These are phyloP conservation scores for Gerosis bhagava DNA, from an alignment of 2,888 invertebrate genomes.

Conservation along the genomic window DNA sequence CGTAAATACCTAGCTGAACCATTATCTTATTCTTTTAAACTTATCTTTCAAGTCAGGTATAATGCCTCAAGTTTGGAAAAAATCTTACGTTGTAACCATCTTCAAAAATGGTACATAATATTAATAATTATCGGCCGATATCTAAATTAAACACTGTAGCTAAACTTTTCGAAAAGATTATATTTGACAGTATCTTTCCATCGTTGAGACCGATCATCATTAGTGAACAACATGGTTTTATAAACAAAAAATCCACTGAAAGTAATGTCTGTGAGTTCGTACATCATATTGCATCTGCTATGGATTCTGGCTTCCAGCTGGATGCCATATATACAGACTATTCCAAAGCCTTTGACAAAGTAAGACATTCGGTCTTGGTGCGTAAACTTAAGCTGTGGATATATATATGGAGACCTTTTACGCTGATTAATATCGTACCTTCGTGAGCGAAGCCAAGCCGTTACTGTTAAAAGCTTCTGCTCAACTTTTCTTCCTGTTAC, in stretches of 20 bases:
- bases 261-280: slow-evolving; percentile 27
- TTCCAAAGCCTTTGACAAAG: slow-evolving; percentile 31
- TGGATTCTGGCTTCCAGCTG: slow-evolving; percentile 29
- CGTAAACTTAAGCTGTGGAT: slow-evolving; percentile 1
- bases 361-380: slow-evolving; percentile 15
- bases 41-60: too few species aligned
- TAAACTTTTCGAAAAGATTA: too few species aligned
- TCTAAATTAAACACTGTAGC: too few species aligned
- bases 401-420: slow-evolving; percentile 6
- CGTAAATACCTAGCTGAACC: too few species aligned
- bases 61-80: too few species aligned
- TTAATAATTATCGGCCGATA: too few species aligned
- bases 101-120: too few species aligned
- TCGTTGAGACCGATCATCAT: neutral
- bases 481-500: slow-evolving; percentile 6
- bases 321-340: slow-evolving; percentile 30
- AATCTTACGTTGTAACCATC: too few species aligned
- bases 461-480: slow-evolving; percentile 1
- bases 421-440: slow-evolving; percentile 7
- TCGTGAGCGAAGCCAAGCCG: slow-evolving; percentile 5
- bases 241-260: slow-evolving; percentile 26
- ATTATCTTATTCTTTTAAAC: too few species aligned
- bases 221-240: slow-evolving; percentile 26
- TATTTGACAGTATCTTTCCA: neutral
- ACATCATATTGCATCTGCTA: slow-evolving; percentile 15